These are phyloP conservation scores for Scaptomyza graminum DNA, from an alignment of 1,140 invertebrate species.

Conservation along the genomic window DNA sequence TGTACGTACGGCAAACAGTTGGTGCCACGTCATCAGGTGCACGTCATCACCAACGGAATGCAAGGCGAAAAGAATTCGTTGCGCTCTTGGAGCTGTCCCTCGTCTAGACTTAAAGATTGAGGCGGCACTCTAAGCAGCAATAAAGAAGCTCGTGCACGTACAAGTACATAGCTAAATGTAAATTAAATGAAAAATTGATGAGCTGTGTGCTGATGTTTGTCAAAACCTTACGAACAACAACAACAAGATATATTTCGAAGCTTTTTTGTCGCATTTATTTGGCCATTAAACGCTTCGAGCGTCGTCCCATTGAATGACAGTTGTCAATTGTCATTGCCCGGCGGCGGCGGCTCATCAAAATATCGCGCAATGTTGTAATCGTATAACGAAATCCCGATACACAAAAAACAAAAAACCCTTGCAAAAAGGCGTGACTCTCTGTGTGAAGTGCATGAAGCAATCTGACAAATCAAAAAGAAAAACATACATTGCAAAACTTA, in stretches of 20 bases:
- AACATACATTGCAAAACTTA: constrained; percentile 5
- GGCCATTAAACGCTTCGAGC: constrained; percentile 61
- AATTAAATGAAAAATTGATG: constrained; percentile 82
- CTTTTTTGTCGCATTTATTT: constrained; percentile 53
- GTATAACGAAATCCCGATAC: constrained; percentile 10
- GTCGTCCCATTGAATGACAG: constrained; percentile 62
- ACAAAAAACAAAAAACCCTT: constrained; percentile 9
- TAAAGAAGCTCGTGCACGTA: constrained; percentile 16
- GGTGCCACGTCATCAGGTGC: constrained; percentile 36
- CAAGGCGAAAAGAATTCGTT: constrained; percentile 74
- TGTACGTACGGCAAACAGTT: constrained; percentile 43
- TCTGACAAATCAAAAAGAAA: constrained; percentile 3
- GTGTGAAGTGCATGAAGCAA: constrained; percentile 14
- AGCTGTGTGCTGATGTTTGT: constrained; percentile 32
- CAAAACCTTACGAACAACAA: neutral
- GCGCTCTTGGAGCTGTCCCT: constrained; percentile 41
- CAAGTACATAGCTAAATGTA: constrained; percentile 56
- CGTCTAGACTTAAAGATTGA: constrained; percentile 12
- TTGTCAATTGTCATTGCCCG: constrained; percentile 74
- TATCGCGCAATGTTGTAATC: constrained; percentile 31
- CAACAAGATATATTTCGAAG: constrained; percentile 28
- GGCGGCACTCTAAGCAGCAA: constrained; percentile 22
- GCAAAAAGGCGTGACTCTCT: constrained; percentile 14
- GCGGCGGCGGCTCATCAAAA: constrained; percentile 51
- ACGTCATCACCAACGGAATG: constrained; percentile 70